Evolutionary conservation across 2,113 vertebrate species (phyloP).

Genomic region (Cyprinodon brontotheroides): DNA sequence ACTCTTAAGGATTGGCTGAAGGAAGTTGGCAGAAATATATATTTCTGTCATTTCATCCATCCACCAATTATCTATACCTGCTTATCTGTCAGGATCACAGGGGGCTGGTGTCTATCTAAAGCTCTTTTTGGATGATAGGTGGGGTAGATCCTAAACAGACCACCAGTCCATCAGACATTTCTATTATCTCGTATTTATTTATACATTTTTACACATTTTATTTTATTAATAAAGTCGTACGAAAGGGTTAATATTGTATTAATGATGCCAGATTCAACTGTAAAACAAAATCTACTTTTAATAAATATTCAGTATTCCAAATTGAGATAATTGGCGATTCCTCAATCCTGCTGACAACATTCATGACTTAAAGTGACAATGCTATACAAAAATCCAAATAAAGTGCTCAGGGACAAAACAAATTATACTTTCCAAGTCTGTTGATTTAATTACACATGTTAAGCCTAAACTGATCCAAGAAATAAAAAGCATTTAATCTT

Average conservation of each 20-base stretch:
- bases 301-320: background rate
- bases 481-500: conserved; percentile 31
- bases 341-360: background rate
- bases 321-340: background rate
- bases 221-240: background rate
- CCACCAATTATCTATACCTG: no score
- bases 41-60: no score
- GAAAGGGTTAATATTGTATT: background rate
- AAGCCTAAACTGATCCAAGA: conserved; percentile 9
- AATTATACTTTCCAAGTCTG: background rate
- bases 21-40: background rate
- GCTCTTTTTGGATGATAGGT: no score
- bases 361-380: conserved; percentile 6
- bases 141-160: no score
- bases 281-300: conserved; percentile 2
- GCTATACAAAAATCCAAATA: conserved; percentile 11
- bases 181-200: background rate
- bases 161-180: no score
- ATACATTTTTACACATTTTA: background rate
- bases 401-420: background rate
- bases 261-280: background rate
- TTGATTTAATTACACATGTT: conserved; percentile 6
- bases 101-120: no score
- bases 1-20: background rate
- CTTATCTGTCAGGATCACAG: no score